Evolutionary conservation across 2,888 invertebrate species (phyloP), one percentile per base, ranked within the genome.

Genomic region (Acleris holmiana): DNA sequence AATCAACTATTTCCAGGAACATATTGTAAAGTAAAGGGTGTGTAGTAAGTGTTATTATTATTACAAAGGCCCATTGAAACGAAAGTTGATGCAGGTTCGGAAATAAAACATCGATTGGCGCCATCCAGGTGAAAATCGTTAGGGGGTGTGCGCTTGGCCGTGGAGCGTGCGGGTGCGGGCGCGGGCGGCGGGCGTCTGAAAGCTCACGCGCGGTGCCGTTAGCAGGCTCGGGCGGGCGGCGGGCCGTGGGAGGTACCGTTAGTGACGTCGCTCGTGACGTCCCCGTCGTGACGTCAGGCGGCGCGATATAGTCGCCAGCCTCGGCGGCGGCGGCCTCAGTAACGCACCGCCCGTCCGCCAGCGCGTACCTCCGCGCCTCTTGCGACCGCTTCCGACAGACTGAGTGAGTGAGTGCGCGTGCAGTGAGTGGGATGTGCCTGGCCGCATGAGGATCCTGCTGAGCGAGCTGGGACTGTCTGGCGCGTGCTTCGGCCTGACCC

Each of bases 381-480:
- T 84, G 88, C 81, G 83, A 83, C 73, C 75, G 75, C 78, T 81
- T 78, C 79, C 82, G 82, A 82, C 85, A 77, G 80, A 82, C 83
- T 77, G 82, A 86, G 90, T 90, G 88, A 86, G 87, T 90, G 90
- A 85, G 90, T 89, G 90, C 89, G 91, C 90, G 90, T 89, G 79
- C 83, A 91, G 91, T 91, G 91, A 90, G 89, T 91, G 91, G 88
- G 89, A 90, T 91, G 92, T 91, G 89, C 89, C 83, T 75, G 82
- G 85, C 91, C 93, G 93, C 88, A 93, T 93, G 93, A 93, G 93
- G 93, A 93, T 93, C 92, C 91, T 93, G 86, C 87, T 93, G 72
- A 93, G 93, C 83, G 93, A 93, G 81, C 85, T 93, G 85, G 93
- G 93, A 88, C 89, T 93, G 79, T 91, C 92, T 81, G 86, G 91